Conservation (phyloP, 2,888 invertebrate species). For the Eilema caniola region DNA sequence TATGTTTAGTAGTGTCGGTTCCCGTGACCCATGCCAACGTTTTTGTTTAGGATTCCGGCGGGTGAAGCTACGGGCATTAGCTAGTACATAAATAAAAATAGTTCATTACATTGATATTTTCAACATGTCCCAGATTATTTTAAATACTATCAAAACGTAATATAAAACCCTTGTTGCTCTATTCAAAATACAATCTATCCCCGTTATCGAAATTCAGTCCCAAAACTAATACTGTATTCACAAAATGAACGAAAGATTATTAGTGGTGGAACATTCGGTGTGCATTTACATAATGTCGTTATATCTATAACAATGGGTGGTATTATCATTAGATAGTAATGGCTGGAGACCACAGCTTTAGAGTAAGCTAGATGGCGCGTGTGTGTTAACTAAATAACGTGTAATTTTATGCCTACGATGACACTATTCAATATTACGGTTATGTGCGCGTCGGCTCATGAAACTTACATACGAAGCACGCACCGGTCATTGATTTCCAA, state of each 20-base stretch:
- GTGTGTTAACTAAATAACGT: not conserved
- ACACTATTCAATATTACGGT: too few species aligned
- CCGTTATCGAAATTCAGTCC: constrained; percentile 41
- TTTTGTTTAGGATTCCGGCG: too few species aligned
- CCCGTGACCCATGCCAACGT: too few species aligned
- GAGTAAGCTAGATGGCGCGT: not conserved
- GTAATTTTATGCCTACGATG: too few species aligned
- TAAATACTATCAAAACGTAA: constrained; percentile 1
- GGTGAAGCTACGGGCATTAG: too few species aligned
- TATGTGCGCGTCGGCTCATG: too few species aligned
- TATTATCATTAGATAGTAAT: constrained; percentile 22
- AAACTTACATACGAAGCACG: too few species aligned
- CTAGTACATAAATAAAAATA: not conserved
- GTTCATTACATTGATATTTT: not conserved
- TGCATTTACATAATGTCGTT: constrained; percentile 48
- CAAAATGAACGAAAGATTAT: constrained; percentile 44
- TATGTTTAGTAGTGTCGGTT: too few species aligned
- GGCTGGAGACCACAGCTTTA: not conserved
- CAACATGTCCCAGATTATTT: not conserved
- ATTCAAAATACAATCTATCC: constrained; percentile 18
- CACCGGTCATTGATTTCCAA: too few species aligned
- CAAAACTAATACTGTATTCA: constrained; percentile 44
- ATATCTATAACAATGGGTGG: constrained; percentile 33
- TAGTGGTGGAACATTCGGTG: constrained; percentile 36
- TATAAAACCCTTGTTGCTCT: constrained; percentile 12